Evolutionary conservation across 1,140 invertebrate species (phyloP).

Genomic region (Leptopilina boulardi): DNA sequence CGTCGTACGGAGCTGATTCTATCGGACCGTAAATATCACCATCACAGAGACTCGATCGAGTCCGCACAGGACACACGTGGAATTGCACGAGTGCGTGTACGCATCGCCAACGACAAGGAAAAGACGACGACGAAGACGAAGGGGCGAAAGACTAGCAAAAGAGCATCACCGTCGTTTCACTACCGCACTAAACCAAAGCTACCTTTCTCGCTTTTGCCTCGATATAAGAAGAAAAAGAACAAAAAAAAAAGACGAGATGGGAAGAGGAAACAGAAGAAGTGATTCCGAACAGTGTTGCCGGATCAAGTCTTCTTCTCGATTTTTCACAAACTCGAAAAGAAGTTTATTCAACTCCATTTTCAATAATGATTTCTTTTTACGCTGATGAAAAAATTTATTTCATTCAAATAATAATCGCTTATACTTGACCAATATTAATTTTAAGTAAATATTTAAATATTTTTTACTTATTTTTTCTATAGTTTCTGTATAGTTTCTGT

Average conservation of each 20-base stretch:
- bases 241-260: background rate
- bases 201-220: slow-evolving; percentile 31
- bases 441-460: too few relatives aligned
- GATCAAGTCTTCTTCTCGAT: too few relatives aligned
- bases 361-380: too few relatives aligned
- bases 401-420: too few relatives aligned
- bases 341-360: too few relatives aligned
- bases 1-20: slow-evolving; percentile 70
- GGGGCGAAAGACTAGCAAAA: slow-evolving; percentile 28
- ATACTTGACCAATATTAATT: too few relatives aligned
- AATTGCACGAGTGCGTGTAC: slow-evolving; percentile 44
- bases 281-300: slow-evolving; percentile 22
- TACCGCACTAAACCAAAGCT: slow-evolving; percentile 11
- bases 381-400: too few relatives aligned
- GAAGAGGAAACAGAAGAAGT: slow-evolving; percentile 5
- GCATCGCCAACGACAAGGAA: slow-evolving; percentile 27
- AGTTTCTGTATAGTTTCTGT: too few relatives aligned
- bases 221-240: background rate
- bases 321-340: too few relatives aligned
- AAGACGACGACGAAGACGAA: slow-evolving; percentile 29
- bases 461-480: too few relatives aligned
- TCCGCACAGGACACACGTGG: slow-evolving; percentile 45
- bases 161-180: slow-evolving; percentile 19
- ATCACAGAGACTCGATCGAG: slow-evolving; percentile 56
- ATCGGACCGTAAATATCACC: slow-evolving; percentile 74